These are phyloP conservation scores for Formicarius rufipectus DNA, from an alignment of 2,113 vertebrate species.

Conservation along the genomic window DNA sequence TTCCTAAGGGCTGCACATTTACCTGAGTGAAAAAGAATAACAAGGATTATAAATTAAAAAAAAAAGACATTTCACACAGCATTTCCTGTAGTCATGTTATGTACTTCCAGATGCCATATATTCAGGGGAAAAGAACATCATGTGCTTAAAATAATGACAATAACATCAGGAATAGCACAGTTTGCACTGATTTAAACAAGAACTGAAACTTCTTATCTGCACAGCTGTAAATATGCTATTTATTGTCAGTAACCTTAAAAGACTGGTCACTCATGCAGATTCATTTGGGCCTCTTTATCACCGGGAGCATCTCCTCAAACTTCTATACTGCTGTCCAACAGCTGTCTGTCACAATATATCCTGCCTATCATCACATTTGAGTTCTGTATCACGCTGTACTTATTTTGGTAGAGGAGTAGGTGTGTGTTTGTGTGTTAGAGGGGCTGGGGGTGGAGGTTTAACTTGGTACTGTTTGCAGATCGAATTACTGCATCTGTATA, in stretches of 20 bases:
- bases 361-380: not conserved
- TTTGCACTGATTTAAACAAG: not conserved
- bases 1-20: not conserved
- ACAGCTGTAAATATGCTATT: not conserved
- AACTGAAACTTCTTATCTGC: not conserved
- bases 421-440: not conserved
- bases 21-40: not conserved
- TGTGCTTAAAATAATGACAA: not conserved
- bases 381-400: not conserved
- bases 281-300: not conserved
- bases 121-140: not conserved
- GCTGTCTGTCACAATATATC: not conserved
- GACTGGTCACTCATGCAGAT: not conserved
- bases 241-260: not conserved
- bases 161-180: not conserved
- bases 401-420: slow-evolving; percentile 1
- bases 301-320: not conserved
- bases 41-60: not conserved
- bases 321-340: not conserved
- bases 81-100: not conserved
- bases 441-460: not conserved
- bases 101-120: not conserved
- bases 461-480: not conserved
- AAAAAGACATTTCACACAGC: not conserved
- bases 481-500: not conserved